phyloP scores from a whole-genome alignment of 2,888 invertebrate species.

The Trissoscelio sp. region DNA sequence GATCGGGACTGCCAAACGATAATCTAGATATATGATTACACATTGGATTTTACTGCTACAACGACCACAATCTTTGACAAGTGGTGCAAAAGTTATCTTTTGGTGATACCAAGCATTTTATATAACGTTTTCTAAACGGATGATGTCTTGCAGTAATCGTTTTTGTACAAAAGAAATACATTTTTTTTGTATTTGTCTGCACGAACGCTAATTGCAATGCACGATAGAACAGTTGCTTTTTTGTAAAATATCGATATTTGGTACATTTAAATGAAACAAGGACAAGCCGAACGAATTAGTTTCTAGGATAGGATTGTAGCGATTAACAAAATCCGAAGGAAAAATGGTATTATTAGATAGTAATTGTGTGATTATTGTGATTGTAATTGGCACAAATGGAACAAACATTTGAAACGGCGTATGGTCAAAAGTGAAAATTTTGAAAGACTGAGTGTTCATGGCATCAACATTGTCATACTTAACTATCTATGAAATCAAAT shows the following conservation, averaged over 20 bases:
- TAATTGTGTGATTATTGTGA: background rate
- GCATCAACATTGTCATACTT: constrained; percentile 13
- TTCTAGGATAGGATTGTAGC: constrained; percentile 2
- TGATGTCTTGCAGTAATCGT: constrained; percentile 15
- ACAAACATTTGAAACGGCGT: background rate
- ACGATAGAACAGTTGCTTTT: constrained; percentile 15
- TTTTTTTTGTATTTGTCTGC: constrained; percentile 44
- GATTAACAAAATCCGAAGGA: background rate
- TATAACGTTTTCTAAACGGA: constrained; percentile 44
- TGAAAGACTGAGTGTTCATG: constrained; percentile 41
- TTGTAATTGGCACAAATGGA: background rate
- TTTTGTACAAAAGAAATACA: constrained; percentile 32
- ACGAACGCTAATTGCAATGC: constrained; percentile 19
- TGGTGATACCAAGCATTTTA: constrained; percentile 48
- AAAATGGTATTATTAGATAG: constrained; percentile 9
- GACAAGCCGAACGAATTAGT: constrained; percentile 9
- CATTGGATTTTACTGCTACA: constrained; percentile 7
- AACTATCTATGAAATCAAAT: background rate
- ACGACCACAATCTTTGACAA: background rate
- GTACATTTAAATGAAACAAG: background rate
- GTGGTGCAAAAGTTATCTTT: background rate
- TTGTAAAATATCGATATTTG: background rate
- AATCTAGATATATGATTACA: constrained; percentile 14
- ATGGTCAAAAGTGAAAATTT: background rate
- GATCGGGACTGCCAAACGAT: constrained; percentile 16